Conservation (phyloP, 1,140 invertebrate species). For the Ephestia elutella region DNA sequence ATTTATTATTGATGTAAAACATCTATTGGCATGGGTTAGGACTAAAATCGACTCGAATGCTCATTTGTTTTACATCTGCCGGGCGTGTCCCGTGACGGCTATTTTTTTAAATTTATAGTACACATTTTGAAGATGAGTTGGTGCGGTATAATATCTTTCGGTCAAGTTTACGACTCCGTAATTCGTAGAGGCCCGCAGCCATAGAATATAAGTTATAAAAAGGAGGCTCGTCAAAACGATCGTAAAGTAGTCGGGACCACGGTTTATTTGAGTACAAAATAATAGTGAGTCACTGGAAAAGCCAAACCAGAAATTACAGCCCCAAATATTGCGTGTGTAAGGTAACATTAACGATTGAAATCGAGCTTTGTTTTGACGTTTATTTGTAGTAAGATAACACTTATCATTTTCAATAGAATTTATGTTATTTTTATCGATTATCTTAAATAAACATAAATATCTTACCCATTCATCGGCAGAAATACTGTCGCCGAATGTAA, state of each 20-base stretch:
- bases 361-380: not conserved
- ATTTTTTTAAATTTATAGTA: no score
- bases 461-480: slow-evolving; percentile 16
- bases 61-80: no score
- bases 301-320: not conserved
- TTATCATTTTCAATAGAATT: not conserved
- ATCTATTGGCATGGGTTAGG: no score
- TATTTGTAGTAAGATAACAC: not conserved
- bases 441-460: slow-evolving; percentile 9
- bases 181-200: not conserved
- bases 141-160: not conserved
- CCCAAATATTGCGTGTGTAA: not conserved
- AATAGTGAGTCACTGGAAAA: not conserved
- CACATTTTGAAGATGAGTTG: not conserved
- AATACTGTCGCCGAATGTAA: slow-evolving; percentile 13
- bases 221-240: not conserved
- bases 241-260: not conserved
- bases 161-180: not conserved
- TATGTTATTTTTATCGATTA: not conserved
- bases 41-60: no score
- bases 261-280: not conserved
- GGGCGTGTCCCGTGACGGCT: no score
- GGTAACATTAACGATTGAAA: not conserved
- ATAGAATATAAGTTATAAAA: not conserved
- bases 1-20: no score